Evolutionary conservation across 2,113 vertebrate genomes (phyloP).

Genomic region (Ameiurus melas): DNA sequence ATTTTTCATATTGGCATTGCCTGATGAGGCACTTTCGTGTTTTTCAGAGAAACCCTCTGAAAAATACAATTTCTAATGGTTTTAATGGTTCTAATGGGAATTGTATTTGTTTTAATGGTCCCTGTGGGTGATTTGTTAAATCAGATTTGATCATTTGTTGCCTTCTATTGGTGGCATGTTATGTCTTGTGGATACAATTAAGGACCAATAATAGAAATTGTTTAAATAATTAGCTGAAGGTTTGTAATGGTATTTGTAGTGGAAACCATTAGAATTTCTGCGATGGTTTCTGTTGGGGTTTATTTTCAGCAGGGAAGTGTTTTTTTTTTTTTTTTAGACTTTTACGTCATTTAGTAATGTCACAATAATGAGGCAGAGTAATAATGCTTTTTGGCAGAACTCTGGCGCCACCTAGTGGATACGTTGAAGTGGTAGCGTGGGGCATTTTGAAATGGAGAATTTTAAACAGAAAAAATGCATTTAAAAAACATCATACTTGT

Average conservation of each 20-base stretch:
- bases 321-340: background rate
- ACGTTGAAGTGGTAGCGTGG: background rate
- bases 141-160: no score
- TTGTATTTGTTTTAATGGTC: no score
- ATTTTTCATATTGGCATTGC: background rate
- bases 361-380: background rate
- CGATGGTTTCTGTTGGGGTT: no score
- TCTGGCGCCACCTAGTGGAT: slow-evolving; percentile 64
- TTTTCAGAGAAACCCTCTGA: background rate
- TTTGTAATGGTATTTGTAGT: no score
- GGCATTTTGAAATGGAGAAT: background rate
- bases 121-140: no score
- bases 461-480: background rate
- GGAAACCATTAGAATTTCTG: no score
- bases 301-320: background rate
- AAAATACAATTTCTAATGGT: no score
- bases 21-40: background rate
- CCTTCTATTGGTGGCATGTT: no score
- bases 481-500: background rate
- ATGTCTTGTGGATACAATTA: no score
- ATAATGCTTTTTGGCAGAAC: slow-evolving; percentile 13
- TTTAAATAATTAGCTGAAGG: no score
- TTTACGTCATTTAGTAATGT: background rate
- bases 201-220: no score
- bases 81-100: no score